Evolutionary conservation across 2,888 invertebrate genomes (phyloP).

Genomic region (Philereme transversata): DNA sequence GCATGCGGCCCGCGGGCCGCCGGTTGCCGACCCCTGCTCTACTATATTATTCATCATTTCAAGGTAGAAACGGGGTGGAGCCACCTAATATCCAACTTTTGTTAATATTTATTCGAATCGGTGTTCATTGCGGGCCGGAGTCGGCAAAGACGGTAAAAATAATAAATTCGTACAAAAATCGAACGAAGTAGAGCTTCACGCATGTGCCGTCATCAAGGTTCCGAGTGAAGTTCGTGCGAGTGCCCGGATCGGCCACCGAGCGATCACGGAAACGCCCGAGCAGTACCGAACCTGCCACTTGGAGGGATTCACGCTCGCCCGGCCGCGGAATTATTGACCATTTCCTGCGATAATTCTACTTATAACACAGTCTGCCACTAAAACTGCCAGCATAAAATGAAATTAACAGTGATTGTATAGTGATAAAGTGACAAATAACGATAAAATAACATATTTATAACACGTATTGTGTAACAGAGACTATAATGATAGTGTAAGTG

Average conservation of each 20-base stretch:
- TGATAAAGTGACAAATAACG: conserved; percentile 60
- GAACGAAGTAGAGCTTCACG: conserved; percentile 47
- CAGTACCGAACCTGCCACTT: conserved; percentile 70
- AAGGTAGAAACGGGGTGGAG: no score
- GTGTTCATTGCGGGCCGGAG: not conserved
- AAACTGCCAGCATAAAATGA: conserved; percentile 55
- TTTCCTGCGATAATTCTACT: conserved; percentile 65
- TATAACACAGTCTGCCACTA: conserved; percentile 55
- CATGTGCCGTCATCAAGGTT: conserved; percentile 58
- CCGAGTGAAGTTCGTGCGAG: conserved; percentile 54
- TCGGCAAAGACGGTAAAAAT: conserved; percentile 8
- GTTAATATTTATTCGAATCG: no score
- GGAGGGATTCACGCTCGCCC: conserved; percentile 64
- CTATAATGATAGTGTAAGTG: conserved; percentile 54
- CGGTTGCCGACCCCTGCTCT: no score
- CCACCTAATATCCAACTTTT: no score
- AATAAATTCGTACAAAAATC: conserved; percentile 44
- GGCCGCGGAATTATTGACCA: conserved; percentile 73
- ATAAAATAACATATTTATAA: conserved; percentile 45
- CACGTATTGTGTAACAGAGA: conserved; percentile 52
- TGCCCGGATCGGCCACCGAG: conserved; percentile 45
- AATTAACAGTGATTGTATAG: conserved; percentile 52
- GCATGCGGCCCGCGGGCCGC: no score
- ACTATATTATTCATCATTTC: no score
- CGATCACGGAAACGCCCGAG: conserved; percentile 64